These are phyloP conservation scores for Hypsibius dujardini DNA, from an alignment of 1,140 invertebrate genomes.

Conservation along the genomic window DNA sequence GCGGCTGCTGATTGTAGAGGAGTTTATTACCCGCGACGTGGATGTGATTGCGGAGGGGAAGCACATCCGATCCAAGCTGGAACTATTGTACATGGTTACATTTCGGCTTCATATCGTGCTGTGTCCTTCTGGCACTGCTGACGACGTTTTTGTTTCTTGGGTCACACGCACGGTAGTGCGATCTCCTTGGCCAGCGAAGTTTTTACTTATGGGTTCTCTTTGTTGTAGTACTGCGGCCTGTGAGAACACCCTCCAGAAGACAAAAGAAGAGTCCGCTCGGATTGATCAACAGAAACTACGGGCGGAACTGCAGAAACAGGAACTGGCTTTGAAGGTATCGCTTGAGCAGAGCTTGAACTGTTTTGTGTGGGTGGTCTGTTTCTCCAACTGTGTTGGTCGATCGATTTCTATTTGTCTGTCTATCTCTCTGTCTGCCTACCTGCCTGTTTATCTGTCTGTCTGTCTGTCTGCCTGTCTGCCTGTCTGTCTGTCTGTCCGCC, in stretches of 20 bases:
- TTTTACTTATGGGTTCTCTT: background rate
- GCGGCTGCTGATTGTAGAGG: background rate
- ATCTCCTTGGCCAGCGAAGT: background rate
- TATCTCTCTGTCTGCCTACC: no score
- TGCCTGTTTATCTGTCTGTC: no score
- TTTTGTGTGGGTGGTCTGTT: no score
- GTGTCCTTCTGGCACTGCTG: no score
- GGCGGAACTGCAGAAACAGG: background rate
- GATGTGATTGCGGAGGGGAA: background rate
- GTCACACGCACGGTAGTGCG: background rate
- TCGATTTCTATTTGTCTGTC: no score
- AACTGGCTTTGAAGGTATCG: background rate
- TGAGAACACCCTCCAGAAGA: background rate
- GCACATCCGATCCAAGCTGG: background rate
- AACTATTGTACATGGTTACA: background rate
- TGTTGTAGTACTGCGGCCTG: background rate
- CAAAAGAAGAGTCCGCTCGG: background rate
- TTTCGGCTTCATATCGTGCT: no score
- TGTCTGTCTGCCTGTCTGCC: no score
- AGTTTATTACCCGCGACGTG: constrained; percentile 11
- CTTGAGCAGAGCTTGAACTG: no score
- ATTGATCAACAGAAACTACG: background rate
- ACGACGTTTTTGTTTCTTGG: background rate
- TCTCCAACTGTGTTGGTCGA: no score
- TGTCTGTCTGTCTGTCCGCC: no score